Evolutionary conservation across 2,113 vertebrate genomes (phyloP), one percentile per base, ranked within the genome.

Genomic region (Cacatua alba): DNA sequence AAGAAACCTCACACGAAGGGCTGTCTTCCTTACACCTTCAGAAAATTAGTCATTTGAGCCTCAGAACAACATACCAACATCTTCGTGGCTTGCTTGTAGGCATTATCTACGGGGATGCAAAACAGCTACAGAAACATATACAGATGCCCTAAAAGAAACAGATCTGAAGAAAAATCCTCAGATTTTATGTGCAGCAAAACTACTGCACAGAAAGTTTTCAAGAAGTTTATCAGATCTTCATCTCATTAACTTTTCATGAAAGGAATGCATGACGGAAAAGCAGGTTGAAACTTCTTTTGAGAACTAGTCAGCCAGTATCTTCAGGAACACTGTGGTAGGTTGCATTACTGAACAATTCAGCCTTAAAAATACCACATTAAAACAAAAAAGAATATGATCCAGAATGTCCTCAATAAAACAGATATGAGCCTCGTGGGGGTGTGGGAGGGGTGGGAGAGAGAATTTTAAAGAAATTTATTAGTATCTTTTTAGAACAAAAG

Each of bases 21-120:
- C 43, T 87, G 39, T 2, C 88, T 11, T 94, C 29, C 48, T 71
- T 82, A 64, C 86, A 92, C 77, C 81, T 95, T 94, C 67, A 92
- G 41, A 94, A 95, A 82, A 91, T 91, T 70, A 92, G 62, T 95
- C 77, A 95, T 89, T 89, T 77, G 29, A 65, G 67, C 15, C 62
- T 72, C 53, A 91, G 62, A 78, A 79, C 23, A 86, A 16, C 67
- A 88, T 41, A 80, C 55, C 13, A 79, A 68, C 62, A 84, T 48
- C 83, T 87, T 37, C 46, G 77, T 39, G 82, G 69, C 72, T 92
- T 95, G 72, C 90, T 91, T 13, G 16, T 5, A 91, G 86, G 92
- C 57, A 90, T 79, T 69, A 93, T 46, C 69, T 86, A 64, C 69
- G 65, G 10, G 72, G 41, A 53, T 10, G 20, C 77, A 92, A 82